Evolutionary conservation across 2,888 invertebrate species (phyloP).

Genomic region (Tenthredo mesomela): DNA sequence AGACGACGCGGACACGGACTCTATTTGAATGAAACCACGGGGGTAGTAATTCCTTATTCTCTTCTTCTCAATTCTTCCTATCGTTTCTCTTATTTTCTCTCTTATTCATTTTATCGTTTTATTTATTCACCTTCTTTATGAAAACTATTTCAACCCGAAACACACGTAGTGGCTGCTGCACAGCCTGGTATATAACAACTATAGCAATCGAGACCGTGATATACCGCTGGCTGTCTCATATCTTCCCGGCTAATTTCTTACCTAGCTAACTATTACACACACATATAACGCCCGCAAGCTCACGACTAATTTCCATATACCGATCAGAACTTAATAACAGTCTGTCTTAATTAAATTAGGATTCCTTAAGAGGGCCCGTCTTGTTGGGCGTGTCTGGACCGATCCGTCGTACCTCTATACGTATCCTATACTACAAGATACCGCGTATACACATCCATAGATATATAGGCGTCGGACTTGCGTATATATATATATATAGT

Average conservation of each 20-base stretch:
- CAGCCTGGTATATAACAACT: background rate
- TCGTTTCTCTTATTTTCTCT: background rate
- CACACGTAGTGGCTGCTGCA: no score
- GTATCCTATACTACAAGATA: background rate
- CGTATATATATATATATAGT: background rate
- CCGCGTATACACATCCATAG: background rate
- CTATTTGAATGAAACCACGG: conserved; percentile 48
- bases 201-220: conserved; percentile 40
- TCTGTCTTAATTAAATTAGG: conserved; percentile 76
- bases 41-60: conserved; percentile 2
- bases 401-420: conserved; percentile 46
- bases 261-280: conserved; percentile 26
- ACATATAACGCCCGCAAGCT: background rate
- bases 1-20: conserved; percentile 43
- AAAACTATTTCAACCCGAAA: conserved; percentile 25
- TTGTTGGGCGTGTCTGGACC: conserved; percentile 57
- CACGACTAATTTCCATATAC: conserved; percentile 49
- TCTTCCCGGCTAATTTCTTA: conserved; percentile 36
- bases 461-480: conserved; percentile 1
- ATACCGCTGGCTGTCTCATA: conserved; percentile 16
- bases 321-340: conserved; percentile 65
- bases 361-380: conserved; percentile 63
- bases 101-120: conserved; percentile 26
- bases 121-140: conserved; percentile 48
- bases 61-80: background rate